Evolutionary conservation across 2,113 vertebrate species (phyloP), one percentile per base, ranked within the genome.

Genomic region (Pluvialis apricaria): DNA sequence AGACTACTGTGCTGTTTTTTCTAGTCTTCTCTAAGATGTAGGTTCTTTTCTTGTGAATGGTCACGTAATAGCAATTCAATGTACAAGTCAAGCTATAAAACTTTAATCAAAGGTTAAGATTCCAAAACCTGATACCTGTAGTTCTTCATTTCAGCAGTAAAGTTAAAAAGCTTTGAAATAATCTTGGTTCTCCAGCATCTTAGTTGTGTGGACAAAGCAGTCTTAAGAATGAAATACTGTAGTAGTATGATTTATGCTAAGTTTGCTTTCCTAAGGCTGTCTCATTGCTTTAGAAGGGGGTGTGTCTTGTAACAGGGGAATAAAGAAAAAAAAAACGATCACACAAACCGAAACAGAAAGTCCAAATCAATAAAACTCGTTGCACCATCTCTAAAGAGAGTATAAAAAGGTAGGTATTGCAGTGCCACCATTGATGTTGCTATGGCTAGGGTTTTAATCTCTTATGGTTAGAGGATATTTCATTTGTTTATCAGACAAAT

Each of bases 401-500:
- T 69, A 40, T 69, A 13, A n/a, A 54, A 77, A 42, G 21, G 12
- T 82, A 11, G 18, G 15, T 77, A 7, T 61, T 80, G 49, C 29
- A 42, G 61, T 81, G 78, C 69, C n/a, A 60, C 40, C 40, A 7
- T 0, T 72, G 61, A 57, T 72, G n/a, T 55, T 68, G 28, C 68
- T 77, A 9, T 82, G 38, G n/a, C 73, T 73, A 15, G 72, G 14
- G 11, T 69, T 73, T 38, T 90, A 32, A 76, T 89, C n/a, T 93
- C 34, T 16, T 49, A 14, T 34, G 40, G 21, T 57, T 40, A 66
- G 55, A 81, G 44, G 38, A n/a, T 34, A 31, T 61, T 60, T 87
- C 51, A 52, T 76, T 90, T 82, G 45, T 82, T 88, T 91, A n/a
- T 91, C 84, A 93, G 71, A 55, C 62, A 91, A 71, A 92, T 82